These are phyloP conservation scores for Pomatorhinus ruficollis DNA, from an alignment of 2,113 vertebrate species.

Conservation along the genomic window DNA sequence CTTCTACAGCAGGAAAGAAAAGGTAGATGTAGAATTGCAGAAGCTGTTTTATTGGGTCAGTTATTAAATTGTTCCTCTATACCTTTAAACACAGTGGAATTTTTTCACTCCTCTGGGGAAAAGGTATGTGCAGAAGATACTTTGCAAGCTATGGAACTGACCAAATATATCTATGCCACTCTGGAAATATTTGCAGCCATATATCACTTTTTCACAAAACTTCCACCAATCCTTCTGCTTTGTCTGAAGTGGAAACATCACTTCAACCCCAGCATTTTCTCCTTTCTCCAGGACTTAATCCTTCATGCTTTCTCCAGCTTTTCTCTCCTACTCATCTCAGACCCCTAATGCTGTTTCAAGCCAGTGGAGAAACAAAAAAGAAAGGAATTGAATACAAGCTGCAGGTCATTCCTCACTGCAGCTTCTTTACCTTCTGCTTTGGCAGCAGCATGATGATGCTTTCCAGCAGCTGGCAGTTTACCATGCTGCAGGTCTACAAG, in stretches of 20 bases:
- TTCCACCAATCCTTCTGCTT: not conserved
- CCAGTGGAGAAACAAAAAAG: not conserved
- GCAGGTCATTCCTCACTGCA: not conserved
- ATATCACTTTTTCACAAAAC: not conserved
- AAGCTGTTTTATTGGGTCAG: not conserved
- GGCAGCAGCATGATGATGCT: not conserved
- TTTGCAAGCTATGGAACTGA: not conserved
- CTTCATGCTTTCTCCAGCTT: not conserved
- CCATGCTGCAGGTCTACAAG: slow-evolving; percentile 5
- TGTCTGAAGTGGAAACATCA: not conserved
- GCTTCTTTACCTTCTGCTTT: slow-evolving; percentile 4
- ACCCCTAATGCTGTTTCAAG: not conserved
- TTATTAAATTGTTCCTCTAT: not conserved
- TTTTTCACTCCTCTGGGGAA: not conserved
- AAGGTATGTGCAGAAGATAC: not conserved
- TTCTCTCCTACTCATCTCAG: not conserved
- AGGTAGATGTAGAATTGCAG: not conserved
- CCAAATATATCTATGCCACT: not conserved
- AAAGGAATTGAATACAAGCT: not conserved
- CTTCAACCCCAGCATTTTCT: not conserved
- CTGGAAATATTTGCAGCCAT: not conserved
- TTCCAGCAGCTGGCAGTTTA: slow-evolving; percentile 22
- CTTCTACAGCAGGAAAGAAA: not conserved
- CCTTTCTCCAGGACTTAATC: not conserved
- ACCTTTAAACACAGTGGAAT: not conserved